Conservation (phyloP, 2,113 vertebrate species). For the Lagenorhynchus albirostris region DNA sequence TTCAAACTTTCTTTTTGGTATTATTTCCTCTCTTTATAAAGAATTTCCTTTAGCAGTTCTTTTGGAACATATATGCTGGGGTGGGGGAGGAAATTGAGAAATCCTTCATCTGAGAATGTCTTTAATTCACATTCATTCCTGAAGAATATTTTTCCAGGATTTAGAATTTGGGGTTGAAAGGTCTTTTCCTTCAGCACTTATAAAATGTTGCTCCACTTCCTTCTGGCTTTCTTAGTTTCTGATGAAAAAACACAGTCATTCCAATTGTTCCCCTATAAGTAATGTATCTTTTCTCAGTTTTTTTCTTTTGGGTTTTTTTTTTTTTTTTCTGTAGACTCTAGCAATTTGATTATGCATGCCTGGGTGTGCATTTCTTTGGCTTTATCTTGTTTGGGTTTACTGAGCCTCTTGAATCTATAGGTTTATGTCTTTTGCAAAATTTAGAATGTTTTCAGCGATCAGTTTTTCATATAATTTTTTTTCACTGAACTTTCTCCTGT, state of each 20-base stretch:
- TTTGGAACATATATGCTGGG: neutral
- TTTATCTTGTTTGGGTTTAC: neutral
- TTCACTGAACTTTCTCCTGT: neutral
- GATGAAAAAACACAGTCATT: neutral
- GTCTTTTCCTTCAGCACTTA: neutral
- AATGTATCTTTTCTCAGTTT: neutral
- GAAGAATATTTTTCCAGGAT: constrained; percentile 14
- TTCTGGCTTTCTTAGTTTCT: constrained; percentile 16
- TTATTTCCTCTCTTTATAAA: neutral
- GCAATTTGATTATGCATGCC: neutral
- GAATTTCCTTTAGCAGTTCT: neutral
- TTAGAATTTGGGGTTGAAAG: neutral
- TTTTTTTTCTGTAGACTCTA: neutral
- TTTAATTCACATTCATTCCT: neutral
- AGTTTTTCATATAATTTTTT: neutral
- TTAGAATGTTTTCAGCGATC: neutral
- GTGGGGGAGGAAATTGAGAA: neutral
- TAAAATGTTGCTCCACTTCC: neutral
- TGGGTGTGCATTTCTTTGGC: neutral
- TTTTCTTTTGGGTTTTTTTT: neutral
- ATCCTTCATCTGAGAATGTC: neutral
- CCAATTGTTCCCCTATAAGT: neutral
- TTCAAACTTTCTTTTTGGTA: neutral
- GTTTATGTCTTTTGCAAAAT: constrained; percentile 15
- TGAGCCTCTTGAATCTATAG: neutral